These are phyloP conservation scores for Oceanodroma tethys DNA, from an alignment of 2,113 vertebrate genomes.

Conservation along the genomic window DNA sequence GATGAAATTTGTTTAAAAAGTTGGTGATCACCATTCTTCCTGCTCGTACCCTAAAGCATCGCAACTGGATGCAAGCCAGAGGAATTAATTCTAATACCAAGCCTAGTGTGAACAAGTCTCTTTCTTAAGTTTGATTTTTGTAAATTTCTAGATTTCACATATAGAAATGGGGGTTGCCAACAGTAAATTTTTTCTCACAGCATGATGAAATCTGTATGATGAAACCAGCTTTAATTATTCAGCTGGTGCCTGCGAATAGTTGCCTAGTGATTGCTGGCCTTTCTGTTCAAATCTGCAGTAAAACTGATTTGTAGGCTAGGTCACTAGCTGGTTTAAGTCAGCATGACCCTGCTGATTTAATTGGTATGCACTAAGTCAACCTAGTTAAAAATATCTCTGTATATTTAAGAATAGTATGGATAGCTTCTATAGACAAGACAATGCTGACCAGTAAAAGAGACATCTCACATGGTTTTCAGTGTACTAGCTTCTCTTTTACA, in stretches of 20 bases:
- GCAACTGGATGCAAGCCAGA: background rate
- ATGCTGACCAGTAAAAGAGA: background rate
- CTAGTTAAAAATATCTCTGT: background rate
- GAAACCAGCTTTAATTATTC: background rate
- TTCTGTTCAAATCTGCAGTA: background rate
- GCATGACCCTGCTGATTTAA: background rate
- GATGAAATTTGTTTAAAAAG: background rate
- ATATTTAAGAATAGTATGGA: background rate
- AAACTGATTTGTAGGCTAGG: background rate
- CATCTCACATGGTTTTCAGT: background rate
- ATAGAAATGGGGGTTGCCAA: background rate
- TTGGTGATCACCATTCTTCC: background rate
- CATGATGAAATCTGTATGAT: background rate
- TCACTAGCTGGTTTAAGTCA: background rate
- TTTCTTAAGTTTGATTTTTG: background rate
- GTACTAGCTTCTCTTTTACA: background rate
- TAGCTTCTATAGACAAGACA: background rate
- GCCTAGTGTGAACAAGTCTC: background rate
- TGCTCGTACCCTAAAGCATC: background rate
- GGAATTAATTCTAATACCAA: background rate
- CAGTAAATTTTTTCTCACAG: background rate
- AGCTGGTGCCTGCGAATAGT: background rate
- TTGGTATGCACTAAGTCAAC: background rate
- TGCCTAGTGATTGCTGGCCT: background rate
- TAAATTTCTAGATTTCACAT: background rate